Evolutionary conservation across 2,113 vertebrate species (phyloP), one percentile per base, ranked within the genome.

Genomic region (Trematocara marginatum): DNA sequence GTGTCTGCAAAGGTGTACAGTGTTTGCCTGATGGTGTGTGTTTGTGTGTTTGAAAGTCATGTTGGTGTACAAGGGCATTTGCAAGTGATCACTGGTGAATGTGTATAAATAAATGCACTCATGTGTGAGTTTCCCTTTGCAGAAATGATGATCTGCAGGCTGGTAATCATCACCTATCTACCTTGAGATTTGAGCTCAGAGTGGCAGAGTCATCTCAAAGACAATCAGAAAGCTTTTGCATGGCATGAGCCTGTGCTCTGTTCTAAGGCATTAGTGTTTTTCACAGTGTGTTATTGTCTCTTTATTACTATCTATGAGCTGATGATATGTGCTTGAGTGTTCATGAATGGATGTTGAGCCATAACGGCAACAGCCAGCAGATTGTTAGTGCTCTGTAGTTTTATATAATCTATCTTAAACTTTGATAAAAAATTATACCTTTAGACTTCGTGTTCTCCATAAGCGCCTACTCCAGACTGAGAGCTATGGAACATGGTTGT

Each of bases 191-290:
- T 93, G 76, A 92, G 87, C 74, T 18, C 16, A n/a, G 54, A 87
- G 85, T 71, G 84, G 84, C 83, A 86, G 86, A 92, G 87, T 90
- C 85, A 86, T 87, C 78, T 90, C 80, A 91, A 84, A 94, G 86
- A 86, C 90, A 87, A 83, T 90, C 86, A 93, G 79, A 23, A 59
- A 82, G 52, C 45, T 49, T 51, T 31, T 51, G 71, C 6, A 31
- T 76, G 83, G 80, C 69, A 64, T 53, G 85, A 81, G 84, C 79
- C 80, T 89, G 76, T 34, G 80, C 74, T 79, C 66, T 15, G 52
- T 49, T 84, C 45, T 79, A 64, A 78, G 51, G 38, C 80, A 78
- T 87, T 88, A 80, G 69, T 89, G 83, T 76, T 74, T 71, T 79
- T 86, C 45, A 23, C 64, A 56, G 56, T 80, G 79, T 82, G 78